Evolutionary conservation across 64 coral and sea anemone species (phyloP).

Genomic region (Trachythela sp.): DNA sequence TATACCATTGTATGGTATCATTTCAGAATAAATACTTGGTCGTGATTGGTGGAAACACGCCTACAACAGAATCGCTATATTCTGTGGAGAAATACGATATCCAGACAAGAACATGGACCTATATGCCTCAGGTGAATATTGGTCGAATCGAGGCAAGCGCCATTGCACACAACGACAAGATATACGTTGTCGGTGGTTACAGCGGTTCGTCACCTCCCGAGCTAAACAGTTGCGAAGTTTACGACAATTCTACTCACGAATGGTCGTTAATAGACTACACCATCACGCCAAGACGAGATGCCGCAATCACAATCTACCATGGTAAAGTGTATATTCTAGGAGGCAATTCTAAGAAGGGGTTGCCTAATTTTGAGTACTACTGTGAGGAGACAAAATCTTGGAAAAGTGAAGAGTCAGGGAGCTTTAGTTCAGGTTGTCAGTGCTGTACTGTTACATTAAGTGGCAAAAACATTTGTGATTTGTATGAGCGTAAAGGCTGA

Average conservation of each 20-base stretch:
- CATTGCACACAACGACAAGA: not conserved
- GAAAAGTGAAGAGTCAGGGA: not conserved
- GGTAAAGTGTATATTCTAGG: not conserved
- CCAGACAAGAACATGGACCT: not conserved
- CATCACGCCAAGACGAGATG: not conserved
- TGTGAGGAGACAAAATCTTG: not conserved
- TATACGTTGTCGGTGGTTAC: not conserved
- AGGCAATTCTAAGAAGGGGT: not conserved
- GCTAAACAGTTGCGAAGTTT: not conserved
- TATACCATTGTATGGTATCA: not conserved
- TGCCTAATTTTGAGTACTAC: not conserved
- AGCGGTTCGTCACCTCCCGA: not conserved
- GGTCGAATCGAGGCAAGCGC: slow-evolving; percentile 1
- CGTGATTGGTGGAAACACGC: not conserved
- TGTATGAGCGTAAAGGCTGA: not conserved
- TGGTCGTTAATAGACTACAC: not conserved
- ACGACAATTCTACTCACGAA: not conserved
- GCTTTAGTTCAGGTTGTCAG: not conserved
- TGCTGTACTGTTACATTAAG: not conserved
- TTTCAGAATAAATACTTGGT: not conserved
- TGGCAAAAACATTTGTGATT: not conserved
- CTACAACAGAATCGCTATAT: not conserved
- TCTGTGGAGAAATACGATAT: not conserved
- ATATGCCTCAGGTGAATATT: not conserved
- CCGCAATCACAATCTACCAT: not conserved